A percentile compares a stretch with the other conserved stretches of the same genome.
Conservation (phyloP, 2,888 invertebrate species). For the Callimorpha dominula region DNA sequence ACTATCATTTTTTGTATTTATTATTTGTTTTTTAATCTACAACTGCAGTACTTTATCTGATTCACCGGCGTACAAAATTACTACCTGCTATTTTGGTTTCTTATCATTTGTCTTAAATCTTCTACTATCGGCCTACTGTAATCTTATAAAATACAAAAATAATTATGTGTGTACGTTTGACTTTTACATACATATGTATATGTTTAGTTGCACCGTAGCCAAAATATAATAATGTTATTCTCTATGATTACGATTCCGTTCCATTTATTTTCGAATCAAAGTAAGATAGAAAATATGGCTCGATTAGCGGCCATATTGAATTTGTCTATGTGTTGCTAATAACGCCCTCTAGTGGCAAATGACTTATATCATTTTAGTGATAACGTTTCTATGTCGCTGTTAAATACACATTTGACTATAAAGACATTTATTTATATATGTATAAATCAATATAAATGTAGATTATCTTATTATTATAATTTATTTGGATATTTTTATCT, state of each 20-base stretch:
- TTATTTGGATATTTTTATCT: slow-evolving; percentile 35
- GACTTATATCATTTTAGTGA: slow-evolving; percentile 23
- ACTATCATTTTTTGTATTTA: not conserved
- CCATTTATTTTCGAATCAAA: not conserved
- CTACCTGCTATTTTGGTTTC: not conserved
- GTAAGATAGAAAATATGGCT: slow-evolving; percentile 11
- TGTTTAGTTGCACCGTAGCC: slow-evolving; percentile 19
- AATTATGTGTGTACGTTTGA: not conserved
- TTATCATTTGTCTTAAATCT: not conserved
- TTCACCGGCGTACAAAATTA: not conserved
- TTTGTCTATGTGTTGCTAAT: slow-evolving; percentile 52
- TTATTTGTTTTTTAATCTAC: not conserved
- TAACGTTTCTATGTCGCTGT: slow-evolving; percentile 28
- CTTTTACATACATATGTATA: not conserved
- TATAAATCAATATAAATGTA: slow-evolving; percentile 43
- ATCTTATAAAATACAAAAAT: slow-evolving; percentile 5
- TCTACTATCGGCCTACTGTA: slow-evolving; percentile 8
- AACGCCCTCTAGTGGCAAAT: slow-evolving; percentile 64
- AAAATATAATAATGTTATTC: not conserved
- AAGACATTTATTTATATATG: slow-evolving; percentile 14
- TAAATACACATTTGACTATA: slow-evolving; percentile 20
- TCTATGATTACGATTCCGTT: not conserved
- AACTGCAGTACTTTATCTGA: not conserved
- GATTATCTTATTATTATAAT: slow-evolving; percentile 54
- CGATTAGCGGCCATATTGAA: slow-evolving; percentile 74